Evolutionary conservation across 35 echinoderm and acorn worm species (phyloP), one percentile per base, ranked within the genome.

Genomic region (Hemicentrotus pulcherrimus): DNA sequence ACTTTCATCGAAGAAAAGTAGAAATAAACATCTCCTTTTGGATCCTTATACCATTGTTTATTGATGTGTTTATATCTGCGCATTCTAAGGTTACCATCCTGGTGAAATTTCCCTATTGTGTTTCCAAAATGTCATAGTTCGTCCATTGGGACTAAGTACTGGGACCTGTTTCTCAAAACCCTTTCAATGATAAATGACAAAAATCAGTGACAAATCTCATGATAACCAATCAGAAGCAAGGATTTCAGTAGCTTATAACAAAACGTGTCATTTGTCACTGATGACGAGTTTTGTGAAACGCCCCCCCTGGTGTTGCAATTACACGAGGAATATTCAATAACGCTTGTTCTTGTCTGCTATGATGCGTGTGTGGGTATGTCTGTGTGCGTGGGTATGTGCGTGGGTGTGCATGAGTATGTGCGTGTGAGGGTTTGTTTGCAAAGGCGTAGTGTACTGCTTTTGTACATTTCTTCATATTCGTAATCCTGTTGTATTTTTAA

Each of bases 291-390:
- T 41, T 41, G 35, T 41, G 35, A 41, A 41, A 41, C 35, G 35
- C 35, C 35, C 35, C 3, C 35, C 35, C 35, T 3, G 10, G 50
- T 55, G 15, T 15, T 55, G 15, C 15, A 14, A 9, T 41, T 41
- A 1, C 3, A 41, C 35, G 35, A 41, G 35, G 35, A 41, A 41
- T 41, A 41, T 41, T 41, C n/a, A n/a, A n/a, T n/a, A n/a, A n/a
- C 35, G 35, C 35, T 55, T 55, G 9, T 0, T 55, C 50, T 10
- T 55, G 10, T 9, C 50, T 55, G 6, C 15, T 55, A 15, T 55
- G 65, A 22, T 55, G 91, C 47, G 91, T 52, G 91, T 92, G 91
- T 92, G 91, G 1, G 91, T 92, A 33, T 50, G 91, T 48, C 46
- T 92, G 91, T 92, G 91, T 92, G 19, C 24, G 46, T 92, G 47